Conservation (phyloP, 2,797 vertebrate species). For the Silurus aristotelis region DNA sequence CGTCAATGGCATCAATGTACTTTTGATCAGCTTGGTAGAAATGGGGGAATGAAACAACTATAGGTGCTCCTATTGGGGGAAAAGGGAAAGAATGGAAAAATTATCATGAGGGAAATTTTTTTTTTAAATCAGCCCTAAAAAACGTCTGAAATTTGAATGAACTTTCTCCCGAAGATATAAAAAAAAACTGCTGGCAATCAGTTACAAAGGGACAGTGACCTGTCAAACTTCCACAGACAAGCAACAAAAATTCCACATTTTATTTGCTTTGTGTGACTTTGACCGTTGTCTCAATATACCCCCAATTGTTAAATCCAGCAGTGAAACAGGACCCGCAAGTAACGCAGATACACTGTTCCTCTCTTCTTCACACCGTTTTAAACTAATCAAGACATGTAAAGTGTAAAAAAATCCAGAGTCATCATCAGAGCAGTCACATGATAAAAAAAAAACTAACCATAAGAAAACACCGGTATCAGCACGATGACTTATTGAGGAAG, state of each 20-base stretch:
- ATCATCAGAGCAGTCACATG: slow-evolving; percentile 6
- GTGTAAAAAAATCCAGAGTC: slow-evolving; percentile 7
- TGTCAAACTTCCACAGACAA: not conserved
- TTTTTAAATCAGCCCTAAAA: not conserved
- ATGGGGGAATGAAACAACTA: slow-evolving; percentile 83
- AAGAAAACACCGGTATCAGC: slow-evolving; percentile 35
- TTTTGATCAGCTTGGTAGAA: slow-evolving; percentile 79
- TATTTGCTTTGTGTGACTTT: slow-evolving; percentile 34
- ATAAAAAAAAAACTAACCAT: slow-evolving; percentile 17
- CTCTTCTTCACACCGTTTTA: not conserved
- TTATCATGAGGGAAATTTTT: not conserved
- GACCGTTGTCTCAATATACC: slow-evolving; percentile 3
- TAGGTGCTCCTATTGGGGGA: slow-evolving; percentile 74
- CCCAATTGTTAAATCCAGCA: not conserved
- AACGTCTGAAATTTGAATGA: not conserved
- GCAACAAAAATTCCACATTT: slow-evolving; percentile 21
- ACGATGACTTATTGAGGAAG: slow-evolving; percentile 44
- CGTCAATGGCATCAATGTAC: slow-evolving; percentile 78
- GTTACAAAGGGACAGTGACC: not conserved
- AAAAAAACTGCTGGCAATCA: not conserved
- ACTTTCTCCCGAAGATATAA: not conserved
- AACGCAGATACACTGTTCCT: not conserved
- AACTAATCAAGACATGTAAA: slow-evolving; percentile 22
- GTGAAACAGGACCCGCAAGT: not conserved
- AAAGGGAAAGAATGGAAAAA: not conserved